A percentile compares a stretch with the other conserved stretches of the same genome.
phyloP scores from a whole-genome alignment of 2,113 vertebrate genomes.

The Onychostoma macrolepis region DNA sequence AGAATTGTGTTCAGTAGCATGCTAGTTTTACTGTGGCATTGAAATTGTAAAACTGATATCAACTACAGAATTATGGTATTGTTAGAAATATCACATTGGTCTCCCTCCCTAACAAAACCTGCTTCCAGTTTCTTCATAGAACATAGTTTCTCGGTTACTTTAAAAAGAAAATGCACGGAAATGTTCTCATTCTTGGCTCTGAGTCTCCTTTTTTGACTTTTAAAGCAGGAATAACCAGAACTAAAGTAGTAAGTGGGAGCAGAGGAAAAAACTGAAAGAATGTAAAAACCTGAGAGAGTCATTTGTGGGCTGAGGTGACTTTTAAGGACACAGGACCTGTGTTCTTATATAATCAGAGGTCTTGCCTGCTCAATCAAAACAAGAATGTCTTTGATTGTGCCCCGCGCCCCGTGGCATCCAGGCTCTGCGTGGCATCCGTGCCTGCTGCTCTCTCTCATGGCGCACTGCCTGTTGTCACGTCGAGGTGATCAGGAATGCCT shows the following conservation, averaged over 20 bases:
- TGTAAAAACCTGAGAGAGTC: slow-evolving; percentile 54
- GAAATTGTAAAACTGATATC: too few relatives aligned
- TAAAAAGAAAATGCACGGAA: slow-evolving; percentile 35
- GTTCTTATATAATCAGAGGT: slow-evolving; percentile 62
- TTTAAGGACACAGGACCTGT: slow-evolving; percentile 57
- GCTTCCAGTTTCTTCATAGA: not conserved
- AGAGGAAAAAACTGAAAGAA: slow-evolving; percentile 45
- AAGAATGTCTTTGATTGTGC: slow-evolving; percentile 55
- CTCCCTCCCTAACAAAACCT: not conserved
- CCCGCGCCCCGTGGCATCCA: slow-evolving; percentile 38
- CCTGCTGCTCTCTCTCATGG: slow-evolving; percentile 54
- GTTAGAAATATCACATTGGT: not conserved
- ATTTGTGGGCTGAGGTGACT: slow-evolving; percentile 51
- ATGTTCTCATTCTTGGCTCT: slow-evolving; percentile 62
- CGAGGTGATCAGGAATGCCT: slow-evolving; percentile 59
- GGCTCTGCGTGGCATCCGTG: slow-evolving; percentile 22
- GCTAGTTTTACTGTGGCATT: too few relatives aligned
- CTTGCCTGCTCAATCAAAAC: slow-evolving; percentile 44
- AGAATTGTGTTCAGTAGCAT: too few relatives aligned
- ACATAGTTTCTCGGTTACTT: not conserved
- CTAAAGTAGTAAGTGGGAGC: not conserved
- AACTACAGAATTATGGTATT: not conserved
- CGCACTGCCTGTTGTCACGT: slow-evolving; percentile 61
- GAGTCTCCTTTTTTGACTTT: not conserved
- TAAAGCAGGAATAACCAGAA: slow-evolving; percentile 7